A percentile compares a stretch with the other conserved stretches of the same genome.
Evolutionary conservation across 2,888 invertebrate genomes (phyloP).

Genomic region (Rugalucina vietnamica): DNA sequence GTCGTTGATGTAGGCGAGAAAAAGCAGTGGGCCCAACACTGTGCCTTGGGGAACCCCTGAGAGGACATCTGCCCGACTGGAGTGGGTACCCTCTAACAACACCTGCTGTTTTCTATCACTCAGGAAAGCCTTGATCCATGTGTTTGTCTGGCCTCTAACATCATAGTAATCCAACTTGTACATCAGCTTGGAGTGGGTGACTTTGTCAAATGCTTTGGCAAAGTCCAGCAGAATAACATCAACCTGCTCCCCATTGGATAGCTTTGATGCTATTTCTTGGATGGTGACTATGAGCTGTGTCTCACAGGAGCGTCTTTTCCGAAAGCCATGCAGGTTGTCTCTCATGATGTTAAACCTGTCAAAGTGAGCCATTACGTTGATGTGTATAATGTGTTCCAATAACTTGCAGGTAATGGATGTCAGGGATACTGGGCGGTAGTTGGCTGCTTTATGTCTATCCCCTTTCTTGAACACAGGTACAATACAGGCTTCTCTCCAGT

Average conservation of each 20-base stretch:
- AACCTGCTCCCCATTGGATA: neutral
- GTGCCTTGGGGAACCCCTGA: constrained; percentile 32
- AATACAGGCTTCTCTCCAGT: too few species aligned
- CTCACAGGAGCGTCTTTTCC: too few species aligned
- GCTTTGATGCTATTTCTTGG: constrained; percentile 11
- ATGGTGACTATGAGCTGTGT: constrained; percentile 20
- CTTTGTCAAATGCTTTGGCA: constrained; percentile 28
- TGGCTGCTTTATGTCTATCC: constrained; percentile 19
- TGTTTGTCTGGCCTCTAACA: constrained; percentile 7
- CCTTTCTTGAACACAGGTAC: constrained; percentile 16
- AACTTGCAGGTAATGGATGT: constrained; percentile 3
- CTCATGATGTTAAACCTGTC: neutral
- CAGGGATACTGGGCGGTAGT: constrained; percentile 7
- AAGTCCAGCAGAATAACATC: constrained; percentile 33
- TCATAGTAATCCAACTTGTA: constrained; percentile 21
- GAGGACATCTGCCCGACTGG: constrained; percentile 15
- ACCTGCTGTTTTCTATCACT: constrained; percentile 25
- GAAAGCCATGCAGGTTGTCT: constrained; percentile 30
- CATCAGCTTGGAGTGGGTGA: constrained; percentile 3
- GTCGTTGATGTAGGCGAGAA: constrained; percentile 19
- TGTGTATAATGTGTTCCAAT: too few species aligned
- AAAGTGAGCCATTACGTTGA: too few species aligned
- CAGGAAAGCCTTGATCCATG: constrained; percentile 15
- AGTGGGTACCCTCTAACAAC: neutral
- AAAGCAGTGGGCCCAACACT: constrained; percentile 37